These are phyloP conservation scores for Andrena haemorrhoa DNA, from an alignment of 2,888 invertebrate species.

Conservation along the genomic window DNA sequence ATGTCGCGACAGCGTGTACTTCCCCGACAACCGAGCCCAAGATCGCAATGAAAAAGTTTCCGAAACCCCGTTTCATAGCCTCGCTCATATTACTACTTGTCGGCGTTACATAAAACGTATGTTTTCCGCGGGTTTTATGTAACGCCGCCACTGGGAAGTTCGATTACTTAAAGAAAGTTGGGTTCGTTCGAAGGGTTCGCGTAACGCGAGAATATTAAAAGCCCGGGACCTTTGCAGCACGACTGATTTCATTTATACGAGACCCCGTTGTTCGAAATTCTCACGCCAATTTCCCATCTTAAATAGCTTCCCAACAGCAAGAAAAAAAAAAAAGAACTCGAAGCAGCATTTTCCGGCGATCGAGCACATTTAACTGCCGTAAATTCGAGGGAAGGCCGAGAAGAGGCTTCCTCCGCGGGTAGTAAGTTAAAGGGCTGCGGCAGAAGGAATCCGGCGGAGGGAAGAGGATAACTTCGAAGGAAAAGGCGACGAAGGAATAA, in stretches of 20 bases:
- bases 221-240: no score
- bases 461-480: conserved; percentile 25
- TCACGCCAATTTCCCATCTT: conserved; percentile 27
- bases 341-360: conserved; percentile 41
- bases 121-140: conserved; percentile 24
- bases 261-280: conserved; percentile 18
- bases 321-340: not conserved
- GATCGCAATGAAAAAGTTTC: conserved; percentile 43
- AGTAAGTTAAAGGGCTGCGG: conserved; percentile 65
- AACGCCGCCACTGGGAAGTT: conserved; percentile 7
- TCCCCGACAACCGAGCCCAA: conserved; percentile 12
- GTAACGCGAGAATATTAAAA: not conserved
- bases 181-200: not conserved
- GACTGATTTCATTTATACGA: not conserved
- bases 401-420: conserved; percentile 48
- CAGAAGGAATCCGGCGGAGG: conserved; percentile 56
- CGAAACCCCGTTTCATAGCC: conserved; percentile 2
- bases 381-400: conserved; percentile 43
- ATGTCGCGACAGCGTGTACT: conserved; percentile 11
- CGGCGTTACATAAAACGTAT: conserved; percentile 46
- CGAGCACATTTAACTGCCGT: conserved; percentile 49
- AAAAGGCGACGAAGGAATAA: conserved; percentile 73
- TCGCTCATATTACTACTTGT: not conserved
- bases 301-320: not conserved
- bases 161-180: conserved; percentile 12